These are phyloP conservation scores for Coreoperca whiteheadi DNA, from an alignment of 2,113 vertebrate genomes.

Conservation along the genomic window DNA sequence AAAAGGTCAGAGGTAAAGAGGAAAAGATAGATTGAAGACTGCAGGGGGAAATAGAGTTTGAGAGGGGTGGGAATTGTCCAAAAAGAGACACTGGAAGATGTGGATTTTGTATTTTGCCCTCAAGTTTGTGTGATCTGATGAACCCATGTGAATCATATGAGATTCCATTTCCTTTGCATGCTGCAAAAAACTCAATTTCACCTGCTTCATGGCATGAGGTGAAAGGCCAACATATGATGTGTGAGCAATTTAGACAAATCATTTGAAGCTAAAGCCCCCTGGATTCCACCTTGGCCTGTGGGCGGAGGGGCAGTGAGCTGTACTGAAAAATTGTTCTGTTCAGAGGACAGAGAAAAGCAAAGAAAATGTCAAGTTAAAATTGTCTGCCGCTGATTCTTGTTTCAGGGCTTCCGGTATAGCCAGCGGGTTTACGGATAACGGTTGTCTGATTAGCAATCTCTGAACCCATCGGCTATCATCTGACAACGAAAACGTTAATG, in stretches of 20 bases:
- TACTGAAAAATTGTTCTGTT: slow-evolving; percentile 49
- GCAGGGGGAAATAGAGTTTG: slow-evolving; percentile 48
- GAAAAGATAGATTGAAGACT: slow-evolving; percentile 75
- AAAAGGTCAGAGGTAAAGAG: slow-evolving; percentile 80
- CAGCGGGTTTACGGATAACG: too few species aligned
- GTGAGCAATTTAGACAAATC: slow-evolving; percentile 57
- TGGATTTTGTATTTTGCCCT: slow-evolving; percentile 30
- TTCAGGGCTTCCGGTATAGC: too few species aligned
- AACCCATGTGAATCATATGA: slow-evolving; percentile 40
- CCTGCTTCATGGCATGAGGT: slow-evolving; percentile 35
- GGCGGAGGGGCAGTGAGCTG: slow-evolving; percentile 29
- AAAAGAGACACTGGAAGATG: slow-evolving; percentile 33
- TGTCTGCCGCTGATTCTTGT: too few species aligned
- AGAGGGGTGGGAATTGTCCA: slow-evolving; percentile 35
- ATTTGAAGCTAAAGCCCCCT: slow-evolving; percentile 35
- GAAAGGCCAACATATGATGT: slow-evolving; percentile 36
- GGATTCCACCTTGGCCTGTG: not conserved
- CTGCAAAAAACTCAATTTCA: slow-evolving; percentile 52
- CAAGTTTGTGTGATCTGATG: slow-evolving; percentile 62
- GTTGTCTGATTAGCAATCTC: too few species aligned
- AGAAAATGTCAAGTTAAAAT: too few species aligned
- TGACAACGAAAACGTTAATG: too few species aligned
- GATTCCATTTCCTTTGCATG: slow-evolving; percentile 60
- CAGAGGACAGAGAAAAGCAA: slow-evolving; percentile 14
- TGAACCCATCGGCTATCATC: too few species aligned